Evolutionary conservation across 1,140 invertebrate species (phyloP), one percentile per base, ranked within the genome.

Genomic region (Calephelis virginiensis): DNA sequence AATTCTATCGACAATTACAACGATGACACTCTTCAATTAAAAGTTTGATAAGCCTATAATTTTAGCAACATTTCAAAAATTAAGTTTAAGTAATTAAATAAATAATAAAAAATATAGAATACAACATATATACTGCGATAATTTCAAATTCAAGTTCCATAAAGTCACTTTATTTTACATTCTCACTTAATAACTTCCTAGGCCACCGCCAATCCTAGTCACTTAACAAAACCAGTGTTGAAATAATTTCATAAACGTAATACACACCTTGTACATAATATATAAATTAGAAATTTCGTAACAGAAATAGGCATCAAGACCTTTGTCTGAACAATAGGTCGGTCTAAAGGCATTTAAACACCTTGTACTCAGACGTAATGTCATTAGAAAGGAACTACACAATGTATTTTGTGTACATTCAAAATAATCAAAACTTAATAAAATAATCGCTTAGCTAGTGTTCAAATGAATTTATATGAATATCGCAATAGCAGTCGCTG

Each of bases 401-500:
- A 37, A 56, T 56, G 53, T 56, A 50, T 64, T 64, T 53, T 50
- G 37, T 17, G 46, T 14, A 14, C 48, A 38, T 49, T n/a, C 14
- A 64, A 64, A 38, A 50, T 40, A 50, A 50, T 56, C 53, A 56
- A 56, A 63, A 48, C 12, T 8, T 37, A 17, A 62, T 62, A 62
- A 47, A 45, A 45, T 56, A 59, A 56, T 56, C 64, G 64, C 64
- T 65, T 17, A 65, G 64, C 64, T 46, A 11, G 48, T 40, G 28
- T 37, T 64, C 17, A 56, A 56, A 56, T 64, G 0, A 38, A 38
- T 50, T n/a, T 50, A 64, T 61, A 69, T 62, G 45, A 65, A 73
- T 65, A 80, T 84, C 83, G 82, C 85, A 83, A 83, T 71, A 69
- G 78, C 83, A 81, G 69, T 81, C 85, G 83, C 85, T 70, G 67